Percentiles rank a stretch among this genome's conserved stretches.
Evolutionary conservation across 1,140 invertebrate genomes (phyloP).

Genomic region (Marisa cornuarietis): DNA sequence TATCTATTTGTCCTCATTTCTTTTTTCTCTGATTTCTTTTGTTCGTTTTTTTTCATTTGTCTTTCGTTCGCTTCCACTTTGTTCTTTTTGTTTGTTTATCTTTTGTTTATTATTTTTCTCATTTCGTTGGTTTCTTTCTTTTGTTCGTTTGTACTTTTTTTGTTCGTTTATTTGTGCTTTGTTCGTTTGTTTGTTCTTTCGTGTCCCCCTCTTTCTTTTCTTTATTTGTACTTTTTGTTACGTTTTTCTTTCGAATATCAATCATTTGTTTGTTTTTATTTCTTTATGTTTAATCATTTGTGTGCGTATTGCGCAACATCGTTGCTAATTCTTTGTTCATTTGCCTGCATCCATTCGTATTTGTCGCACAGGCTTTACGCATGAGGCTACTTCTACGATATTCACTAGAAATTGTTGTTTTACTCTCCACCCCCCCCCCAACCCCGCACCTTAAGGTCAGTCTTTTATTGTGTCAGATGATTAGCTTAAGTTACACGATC

Average conservation of each 20-base stretch:
- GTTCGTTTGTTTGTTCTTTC: background rate
- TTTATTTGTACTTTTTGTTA: constrained; percentile 3
- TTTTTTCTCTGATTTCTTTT: background rate
- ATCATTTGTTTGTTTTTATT: background rate
- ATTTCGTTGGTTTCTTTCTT: background rate
- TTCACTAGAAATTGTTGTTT: no score
- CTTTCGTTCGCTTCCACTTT: background rate
- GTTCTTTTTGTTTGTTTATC: background rate
- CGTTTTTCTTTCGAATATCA: background rate
- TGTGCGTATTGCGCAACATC: background rate
- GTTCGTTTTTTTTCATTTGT: constrained; percentile 8
- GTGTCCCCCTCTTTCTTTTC: background rate
- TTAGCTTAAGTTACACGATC: no score
- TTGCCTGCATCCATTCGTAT: background rate
- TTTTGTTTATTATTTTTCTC: background rate
- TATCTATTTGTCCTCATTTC: background rate
- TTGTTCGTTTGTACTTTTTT: background rate
- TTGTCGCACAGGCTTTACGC: no score
- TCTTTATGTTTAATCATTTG: no score
- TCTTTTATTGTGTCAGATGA: no score
- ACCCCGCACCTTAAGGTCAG: no score
- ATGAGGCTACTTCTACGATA: background rate
- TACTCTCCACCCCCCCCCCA: no score
- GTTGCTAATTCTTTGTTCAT: background rate
- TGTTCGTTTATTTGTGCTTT: background rate